phyloP scores from a whole-genome alignment of 2,113 vertebrate genomes.

The Microtus ochrogaster region DNA sequence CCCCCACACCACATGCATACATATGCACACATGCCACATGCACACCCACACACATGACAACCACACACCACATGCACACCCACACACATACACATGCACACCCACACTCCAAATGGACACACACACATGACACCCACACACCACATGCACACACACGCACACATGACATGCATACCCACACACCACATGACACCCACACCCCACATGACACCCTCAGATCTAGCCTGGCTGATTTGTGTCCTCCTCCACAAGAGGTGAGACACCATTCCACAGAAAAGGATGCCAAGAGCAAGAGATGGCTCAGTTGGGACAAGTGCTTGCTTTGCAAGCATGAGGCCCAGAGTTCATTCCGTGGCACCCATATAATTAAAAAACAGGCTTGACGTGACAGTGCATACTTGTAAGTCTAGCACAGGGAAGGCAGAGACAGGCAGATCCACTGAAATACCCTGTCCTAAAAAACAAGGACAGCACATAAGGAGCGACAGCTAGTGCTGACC shows the following conservation, averaged over 20 bases:
- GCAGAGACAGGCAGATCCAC: not conserved
- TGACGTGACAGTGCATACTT: not conserved
- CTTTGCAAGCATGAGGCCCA: not conserved
- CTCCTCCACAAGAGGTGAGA: not conserved
- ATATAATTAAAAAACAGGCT: no score
- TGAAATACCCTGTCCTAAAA: not conserved
- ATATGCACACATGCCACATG: no score
- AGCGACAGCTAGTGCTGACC: not conserved
- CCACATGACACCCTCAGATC: accelerated
- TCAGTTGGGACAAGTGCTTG: not conserved
- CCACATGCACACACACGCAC: no score
- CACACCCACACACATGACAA: accelerated
- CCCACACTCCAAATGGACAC: no score
- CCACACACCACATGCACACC: no score
- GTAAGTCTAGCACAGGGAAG: not conserved
- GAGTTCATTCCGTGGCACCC: not conserved
- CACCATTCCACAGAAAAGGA: not conserved
- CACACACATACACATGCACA: no score
- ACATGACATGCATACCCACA: no score
- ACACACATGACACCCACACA: no score
- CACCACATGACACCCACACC: no score
- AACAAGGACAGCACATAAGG: not conserved
- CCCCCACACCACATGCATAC: accelerated
- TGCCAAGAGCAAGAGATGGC: no score
- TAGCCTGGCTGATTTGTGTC: not conserved